Evolutionary conservation across 2,888 invertebrate genomes (phyloP), one percentile per base, ranked within the genome.

Genomic region (Macaria liturata): DNA sequence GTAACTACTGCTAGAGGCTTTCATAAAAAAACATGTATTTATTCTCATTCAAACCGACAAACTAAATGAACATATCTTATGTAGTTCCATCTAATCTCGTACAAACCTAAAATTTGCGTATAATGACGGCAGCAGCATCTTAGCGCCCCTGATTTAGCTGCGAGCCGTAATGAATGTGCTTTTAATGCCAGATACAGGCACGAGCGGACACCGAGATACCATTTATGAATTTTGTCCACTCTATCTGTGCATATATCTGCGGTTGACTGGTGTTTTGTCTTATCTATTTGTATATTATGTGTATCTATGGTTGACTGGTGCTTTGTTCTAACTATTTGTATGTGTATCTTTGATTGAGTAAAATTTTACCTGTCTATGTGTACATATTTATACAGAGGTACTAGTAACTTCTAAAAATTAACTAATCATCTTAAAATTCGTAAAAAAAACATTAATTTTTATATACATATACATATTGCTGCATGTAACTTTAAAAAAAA

Each of bases 101-200:
- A 37, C 4, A 37, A 37, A 37, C 34, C 34, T 2, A 4, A 48
- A 45, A 55, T 40, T 49, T 47, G 40, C 3, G 30, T 44, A 50
- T 59, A 60, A 62, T 64, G 49, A 60, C 39, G 4, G 4, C 9
- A 75, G 84, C 81, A 66, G 6, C 84, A 86, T 86, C 70, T 87
- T 90, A 90, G 53, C 59, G 62, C 62, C 62, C 65, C 77, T 83
- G 81, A 85, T 87, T 85, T 84, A 86, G 80, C 78, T 83, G 78
- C 78, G 76, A 83, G 82, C 81, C 72, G 81, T 89, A 86, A 88
- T 90, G 88, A 89, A 91, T 89, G 89, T 86, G 87, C 85, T 87
- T 89, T 87, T 88, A 88, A 88, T 87, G 81, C 85, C 74, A 78
- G 86, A 86, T 86, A 84, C 80, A 69, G 79, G 86, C 88, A 86